Percentiles rank a stretch among this genome's conserved stretches.
phyloP scores from a whole-genome alignment of 2,797 vertebrate species.

The Odontamblyopus rebecca region DNA sequence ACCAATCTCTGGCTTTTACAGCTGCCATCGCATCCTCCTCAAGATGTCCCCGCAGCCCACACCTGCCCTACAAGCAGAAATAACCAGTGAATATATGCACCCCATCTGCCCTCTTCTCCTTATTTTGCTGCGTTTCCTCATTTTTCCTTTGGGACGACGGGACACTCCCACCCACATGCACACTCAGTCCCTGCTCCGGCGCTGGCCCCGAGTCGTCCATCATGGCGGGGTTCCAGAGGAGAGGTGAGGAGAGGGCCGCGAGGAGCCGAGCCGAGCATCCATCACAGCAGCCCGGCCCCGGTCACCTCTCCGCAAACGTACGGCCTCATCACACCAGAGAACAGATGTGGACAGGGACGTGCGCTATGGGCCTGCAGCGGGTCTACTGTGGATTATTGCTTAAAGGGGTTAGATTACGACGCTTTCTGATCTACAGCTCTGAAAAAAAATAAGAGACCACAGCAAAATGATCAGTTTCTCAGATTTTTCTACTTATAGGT shows the following conservation, averaged over 20 bases:
- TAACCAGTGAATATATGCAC: not conserved
- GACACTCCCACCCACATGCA: constrained; percentile 29
- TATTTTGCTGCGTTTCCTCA: constrained; percentile 2
- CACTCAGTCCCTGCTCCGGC: constrained; percentile 20
- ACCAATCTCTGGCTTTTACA: not conserved
- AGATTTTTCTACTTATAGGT: too few species aligned
- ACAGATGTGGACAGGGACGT: not conserved
- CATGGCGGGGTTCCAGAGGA: constrained; percentile 7
- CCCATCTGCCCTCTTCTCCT: constrained; percentile 4
- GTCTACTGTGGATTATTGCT: not conserved
- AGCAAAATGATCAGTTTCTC: too few species aligned
- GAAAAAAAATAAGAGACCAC: too few species aligned
- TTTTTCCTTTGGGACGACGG: not conserved
- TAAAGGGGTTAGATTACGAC: too few species aligned
- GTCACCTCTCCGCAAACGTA: constrained; percentile 28
- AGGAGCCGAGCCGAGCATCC: constrained; percentile 18
- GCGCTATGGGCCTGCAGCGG: not conserved
- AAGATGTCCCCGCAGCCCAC: not conserved
- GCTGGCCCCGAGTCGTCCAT: constrained; percentile 39
- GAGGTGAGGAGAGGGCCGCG: not conserved
- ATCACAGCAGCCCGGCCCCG: constrained; percentile 21
- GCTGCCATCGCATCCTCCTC: not conserved
- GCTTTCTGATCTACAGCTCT: too few species aligned
- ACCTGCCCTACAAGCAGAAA: constrained; percentile 8
- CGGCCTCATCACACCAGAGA: constrained; percentile 29